Base-by-base conservation (phyloP, 2,113 vertebrate species). In the Lampris incognitus region DNA sequence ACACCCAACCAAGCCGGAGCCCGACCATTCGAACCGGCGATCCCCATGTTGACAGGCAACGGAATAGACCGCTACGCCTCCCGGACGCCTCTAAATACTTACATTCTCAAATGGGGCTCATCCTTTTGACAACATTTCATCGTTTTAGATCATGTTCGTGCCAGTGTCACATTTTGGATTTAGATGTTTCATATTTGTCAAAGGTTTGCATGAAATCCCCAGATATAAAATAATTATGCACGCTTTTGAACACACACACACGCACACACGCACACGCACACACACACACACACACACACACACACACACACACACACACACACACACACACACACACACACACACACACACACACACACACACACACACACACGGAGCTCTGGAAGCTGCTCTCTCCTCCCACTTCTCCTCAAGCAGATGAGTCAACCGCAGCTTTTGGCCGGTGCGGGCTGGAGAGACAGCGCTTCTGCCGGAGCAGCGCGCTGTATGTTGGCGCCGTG, bases 371-470 rank as follows among this genome's bases (percentile, higher is more conserved):
- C 1, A 56, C 54, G 39, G 48, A 13, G 24, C 50, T 52, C 2
- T 9, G 66, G 63, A 65, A 46, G 80, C 65, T 68, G 4, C 40
- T 74, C 42, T 46, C 46, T 55, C 85, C 79, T 77, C 83, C 84
- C 69, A 78, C 87, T 76, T 72, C 58, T 49, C 3, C 11, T 71
- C 60, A 69, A 9, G 69, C 24, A 44, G 48, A 82, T 85, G 85
- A 89, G 79, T 89, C 81, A 87, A 71, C 72, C 73, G 38, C 13
- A 61, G 63, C 68, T 72, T 79, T 76, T 38, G 60, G 56, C 79
- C 80, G 51, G 57, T 24, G 38, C 69, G 75, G 69, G 36, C 75
- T 72, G n/a, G 63, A 91, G 85, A 82, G 69, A 81, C 52, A 44
- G 77, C 52, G 57, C n/a, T 38, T 44, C 52, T 69, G 63, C 76